Evolutionary conservation across 2,113 vertebrate species (phyloP), one percentile per base, ranked within the genome.

Genomic region (Mesoclemmys tuberculata): DNA sequence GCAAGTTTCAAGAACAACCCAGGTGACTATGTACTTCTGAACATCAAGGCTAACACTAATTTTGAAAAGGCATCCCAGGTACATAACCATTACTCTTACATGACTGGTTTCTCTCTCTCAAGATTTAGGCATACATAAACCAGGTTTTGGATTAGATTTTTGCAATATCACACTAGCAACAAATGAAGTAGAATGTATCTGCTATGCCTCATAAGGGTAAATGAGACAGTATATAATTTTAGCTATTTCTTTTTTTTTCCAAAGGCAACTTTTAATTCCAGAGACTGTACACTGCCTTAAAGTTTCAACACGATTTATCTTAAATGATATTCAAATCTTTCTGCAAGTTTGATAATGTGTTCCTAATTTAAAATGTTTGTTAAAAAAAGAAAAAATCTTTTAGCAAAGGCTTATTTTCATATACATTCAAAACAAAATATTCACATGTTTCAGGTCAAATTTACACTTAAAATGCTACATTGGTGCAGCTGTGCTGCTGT

Each of bases 201-300:
- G 41, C 86, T 87, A 48, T 3, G n/a, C 29, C 87, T 89, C 52
- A 5, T 0, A 5, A 48, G 90, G 55, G 14, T 78, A 38, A 87
- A 86, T 93, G 87, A 95, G 68, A 71, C 48, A 95, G 84, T 64
- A 78, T 21, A 81, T 35, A 84, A 84, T 93, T 95, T 85, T 44
- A 90, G 91, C 55, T 58, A 84, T 87, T 35, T 27, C 55, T 89
- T 48, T 38, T 96, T 88, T 56, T 27, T 74, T 90, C 31, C 26
- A 49, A 46, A 56, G 71, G 78, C 52, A 41, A 74, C 24, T 82
- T 11, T 87, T 87, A 31, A 56, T 82, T 83, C 52, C 21, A 61
- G 44, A 80, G 27, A 31, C 77, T 44, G n/a, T 14, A 56, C 80
- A 27, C 29, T 54, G 51, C 35, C 46, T 91, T 80, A 48, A 71